Evolutionary conservation across 2,113 vertebrate genomes (phyloP), one percentile per base, ranked within the genome.

Genomic region (Deroptyus accipitrinus): DNA sequence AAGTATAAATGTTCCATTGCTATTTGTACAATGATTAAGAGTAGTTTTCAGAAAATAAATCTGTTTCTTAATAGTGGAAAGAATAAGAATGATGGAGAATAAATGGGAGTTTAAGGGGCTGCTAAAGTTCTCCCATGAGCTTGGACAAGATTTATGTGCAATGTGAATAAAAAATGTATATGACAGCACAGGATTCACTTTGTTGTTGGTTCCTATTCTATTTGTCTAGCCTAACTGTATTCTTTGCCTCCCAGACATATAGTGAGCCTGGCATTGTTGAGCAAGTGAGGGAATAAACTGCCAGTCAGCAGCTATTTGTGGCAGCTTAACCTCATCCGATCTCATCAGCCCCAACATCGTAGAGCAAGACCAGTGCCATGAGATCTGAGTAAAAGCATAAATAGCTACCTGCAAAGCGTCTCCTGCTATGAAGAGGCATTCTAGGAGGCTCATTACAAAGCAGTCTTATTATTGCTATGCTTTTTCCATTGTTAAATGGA

Each of bases 1-100:
- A 78, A 66, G 74, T 89, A 92, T 87, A 96, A 94, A 96, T 67
- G 83, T 87, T 96, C 66, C 80, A 70, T 83, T 89, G 88, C 77
- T 95, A 93, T 96, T 96, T 96, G 88, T 92, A 92, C 83, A 85
- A 79, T 91, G 92, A 95, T 96, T 92, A 96, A 96, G 70, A 55
- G 86, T 66, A 77, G 88, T 83, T 95, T 92, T 85, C 77, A 87
- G 92, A 94, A 92, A 94, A 96, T 91, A 96, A 89, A 95, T 95
- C 88, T 82, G 66, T 84, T 94, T 85, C 88, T 93, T 94, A 94
- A 95, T 94, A 96, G 92, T 87, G 83, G 83, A 92, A 93, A 91
- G 92, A 94, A 94, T 87, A 81, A 93, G 77, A 96, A 81, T 63
- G 59, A 91, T 89, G 46, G 59, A 94, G 88, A 82, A 95, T 93